phyloP scores from a whole-genome alignment of 2,888 invertebrate species.

The Hyposoter didymator region DNA sequence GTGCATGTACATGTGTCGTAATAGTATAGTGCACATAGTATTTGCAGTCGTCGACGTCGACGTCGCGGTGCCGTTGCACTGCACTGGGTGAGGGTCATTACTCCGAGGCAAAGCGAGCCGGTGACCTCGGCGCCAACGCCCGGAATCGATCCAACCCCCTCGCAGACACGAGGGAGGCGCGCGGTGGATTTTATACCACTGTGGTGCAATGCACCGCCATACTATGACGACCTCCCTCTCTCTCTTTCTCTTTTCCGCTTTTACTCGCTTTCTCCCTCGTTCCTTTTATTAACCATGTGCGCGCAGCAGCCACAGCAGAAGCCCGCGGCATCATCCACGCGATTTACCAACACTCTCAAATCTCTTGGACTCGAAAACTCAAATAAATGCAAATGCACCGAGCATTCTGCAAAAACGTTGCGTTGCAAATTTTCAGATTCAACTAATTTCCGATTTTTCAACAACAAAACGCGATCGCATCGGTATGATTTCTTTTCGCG shows the following conservation, averaged over 20 bases:
- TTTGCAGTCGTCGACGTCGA: constrained; percentile 62
- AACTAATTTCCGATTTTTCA: neutral
- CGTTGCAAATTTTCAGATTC: neutral
- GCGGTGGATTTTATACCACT: constrained; percentile 44
- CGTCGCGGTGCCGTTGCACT: constrained; percentile 83
- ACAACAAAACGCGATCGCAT: no score
- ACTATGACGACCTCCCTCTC: constrained; percentile 1
- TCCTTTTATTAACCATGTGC: constrained; percentile 54
- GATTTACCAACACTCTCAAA: constrained; percentile 23
- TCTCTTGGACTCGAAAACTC: constrained; percentile 3
- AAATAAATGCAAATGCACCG: neutral
- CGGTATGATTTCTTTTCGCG: neutral
- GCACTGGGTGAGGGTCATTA: constrained; percentile 85
- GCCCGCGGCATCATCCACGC: constrained; percentile 50
- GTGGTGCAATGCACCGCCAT: constrained; percentile 80
- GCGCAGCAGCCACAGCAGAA: constrained; percentile 47
- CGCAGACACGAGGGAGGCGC: constrained; percentile 58
- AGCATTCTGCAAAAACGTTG: neutral
- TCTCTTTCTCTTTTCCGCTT: neutral
- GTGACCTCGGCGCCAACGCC: constrained; percentile 84
- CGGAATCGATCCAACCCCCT: constrained; percentile 83
- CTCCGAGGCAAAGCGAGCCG: constrained; percentile 84
- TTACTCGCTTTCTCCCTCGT: constrained; percentile 8
- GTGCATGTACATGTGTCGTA: constrained; percentile 11
- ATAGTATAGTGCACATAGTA: constrained; percentile 33